Base-by-base conservation (phyloP, 2,797 vertebrate species). In the Myioborus miniatus region DNA sequence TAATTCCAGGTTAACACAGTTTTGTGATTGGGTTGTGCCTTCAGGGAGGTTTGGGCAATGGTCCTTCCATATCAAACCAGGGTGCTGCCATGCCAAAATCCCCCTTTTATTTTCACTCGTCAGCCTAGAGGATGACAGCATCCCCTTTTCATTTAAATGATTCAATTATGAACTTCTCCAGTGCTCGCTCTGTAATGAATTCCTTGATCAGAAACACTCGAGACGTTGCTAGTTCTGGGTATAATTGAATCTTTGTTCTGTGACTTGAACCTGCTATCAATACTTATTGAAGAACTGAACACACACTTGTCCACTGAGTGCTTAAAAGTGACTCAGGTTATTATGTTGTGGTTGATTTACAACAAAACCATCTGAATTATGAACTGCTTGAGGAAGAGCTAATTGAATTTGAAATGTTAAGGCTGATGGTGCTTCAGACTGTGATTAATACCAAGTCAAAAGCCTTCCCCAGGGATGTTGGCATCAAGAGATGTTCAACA, bases 301-400 rank as follows among this genome's bases (percentile, higher is more conserved):
- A 47, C 62, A 84, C 37, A 26, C 80, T 95, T 85, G 39, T 74
- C 87, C 37, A 9, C 77, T 29, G 77, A 93, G 87, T 55, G 85
- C 83, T 87, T 84, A 32, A 29, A 90, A 94, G 67, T 79, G 86
- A 83, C 91, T 88, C 63, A 62, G 75, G 81, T 96, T 90, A 87
- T 92, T 94, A 77, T 60, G 81, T 84, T 94, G 94, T 34, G 80
- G 87, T 53, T 96, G 77, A 88, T 94, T 88, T 94, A 94, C 67
- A 86, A 16, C 74, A 96, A 94, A 96, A 79, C 64, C 44, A 29
- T 30, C 63, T 82, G 77, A 96, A 87, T 95, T 84, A 94, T 53
- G 67, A 93, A 84, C 70, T 79, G 70, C 0, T 1, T 79, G 84
- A 93, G 80, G 87, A 92, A 78, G 92, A 82, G 43, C 62, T 90